Percentiles rank a stretch among this genome's conserved stretches.
phyloP scores from a whole-genome alignment of 2,888 invertebrate genomes.

The Xestoiulus laeticollis region DNA sequence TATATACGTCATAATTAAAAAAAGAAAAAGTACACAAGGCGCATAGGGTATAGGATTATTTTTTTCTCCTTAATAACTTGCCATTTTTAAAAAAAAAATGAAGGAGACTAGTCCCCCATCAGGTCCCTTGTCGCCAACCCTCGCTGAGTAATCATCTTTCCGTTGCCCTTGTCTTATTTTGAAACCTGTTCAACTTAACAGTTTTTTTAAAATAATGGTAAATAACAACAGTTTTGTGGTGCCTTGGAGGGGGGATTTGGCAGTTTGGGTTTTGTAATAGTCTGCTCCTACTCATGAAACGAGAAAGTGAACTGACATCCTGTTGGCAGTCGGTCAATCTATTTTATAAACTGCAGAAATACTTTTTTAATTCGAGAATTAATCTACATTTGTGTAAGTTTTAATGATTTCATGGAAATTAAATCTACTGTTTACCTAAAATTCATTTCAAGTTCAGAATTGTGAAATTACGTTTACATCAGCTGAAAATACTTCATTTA shows the following conservation, averaged over 20 bases:
- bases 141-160: constrained; percentile 45
- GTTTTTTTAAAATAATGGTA: not conserved
- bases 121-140: constrained; percentile 1
- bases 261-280: not conserved
- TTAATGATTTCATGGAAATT: too few species aligned
- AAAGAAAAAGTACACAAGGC: not conserved
- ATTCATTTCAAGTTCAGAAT: too few species aligned
- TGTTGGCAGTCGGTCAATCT: not conserved
- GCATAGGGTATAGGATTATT: too few species aligned
- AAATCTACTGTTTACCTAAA: too few species aligned
- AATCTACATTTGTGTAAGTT: too few species aligned
- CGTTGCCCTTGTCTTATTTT: constrained; percentile 44
- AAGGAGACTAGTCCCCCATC: not conserved
- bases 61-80: not conserved
- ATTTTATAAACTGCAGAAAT: not conserved
- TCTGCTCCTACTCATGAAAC: not conserved
- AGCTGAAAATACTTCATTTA: too few species aligned
- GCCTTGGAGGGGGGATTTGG: not conserved
- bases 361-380: not conserved
- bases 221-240: not conserved
- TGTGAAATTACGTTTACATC: too few species aligned
- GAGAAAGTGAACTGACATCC: not conserved
- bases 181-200: constrained; percentile 13
- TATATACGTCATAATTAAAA: not conserved
- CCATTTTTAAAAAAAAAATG: not conserved